Percentiles rank a stretch among this genome's conserved stretches.
These are phyloP conservation scores for Zaprionus davidi DNA, from an alignment of 1,140 invertebrate species.

Conservation along the genomic window DNA sequence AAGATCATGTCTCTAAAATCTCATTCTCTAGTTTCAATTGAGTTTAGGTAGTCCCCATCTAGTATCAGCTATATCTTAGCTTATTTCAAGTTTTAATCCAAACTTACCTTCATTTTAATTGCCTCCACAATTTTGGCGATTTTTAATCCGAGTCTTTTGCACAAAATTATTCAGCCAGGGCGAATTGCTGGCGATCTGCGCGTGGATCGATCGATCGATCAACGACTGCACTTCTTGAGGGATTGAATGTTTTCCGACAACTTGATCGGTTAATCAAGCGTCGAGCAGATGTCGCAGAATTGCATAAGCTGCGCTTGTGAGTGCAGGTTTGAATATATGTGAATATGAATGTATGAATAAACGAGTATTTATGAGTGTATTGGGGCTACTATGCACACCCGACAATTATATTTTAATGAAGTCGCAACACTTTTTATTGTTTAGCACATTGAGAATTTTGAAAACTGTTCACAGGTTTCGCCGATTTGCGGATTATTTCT, in stretches of 20 bases:
- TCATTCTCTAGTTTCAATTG: not conserved
- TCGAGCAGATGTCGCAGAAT: conserved; percentile 41
- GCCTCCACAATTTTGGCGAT: conserved; percentile 84
- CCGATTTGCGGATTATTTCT: not conserved
- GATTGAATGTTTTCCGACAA: conserved; percentile 42
- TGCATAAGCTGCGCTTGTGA: conserved; percentile 19
- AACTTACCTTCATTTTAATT: conserved; percentile 84
- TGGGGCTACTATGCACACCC: not conserved
- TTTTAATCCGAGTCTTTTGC: conserved; percentile 81
- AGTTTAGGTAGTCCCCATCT: too few species aligned
- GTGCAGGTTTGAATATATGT: conserved; percentile 5
- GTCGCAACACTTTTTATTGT: conserved; percentile 19
- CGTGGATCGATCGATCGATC: conserved; percentile 21
- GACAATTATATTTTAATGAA: not conserved
- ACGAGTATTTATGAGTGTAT: not conserved
- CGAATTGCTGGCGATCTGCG: conserved; percentile 27
- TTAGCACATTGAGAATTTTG: conserved; percentile 37
- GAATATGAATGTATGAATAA: not conserved
- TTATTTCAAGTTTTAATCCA: too few species aligned
- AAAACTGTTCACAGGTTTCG: conserved; percentile 53
- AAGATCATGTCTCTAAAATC: too few species aligned
- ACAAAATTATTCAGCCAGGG: conserved; percentile 67
- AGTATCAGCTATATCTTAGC: not conserved
- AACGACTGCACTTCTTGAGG: conserved; percentile 20
- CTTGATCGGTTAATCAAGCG: conserved; percentile 64